Evolutionary conservation across 2,888 invertebrate species (phyloP), one percentile per base, ranked within the genome.

Genomic region (Cryptocephalus moraei): DNA sequence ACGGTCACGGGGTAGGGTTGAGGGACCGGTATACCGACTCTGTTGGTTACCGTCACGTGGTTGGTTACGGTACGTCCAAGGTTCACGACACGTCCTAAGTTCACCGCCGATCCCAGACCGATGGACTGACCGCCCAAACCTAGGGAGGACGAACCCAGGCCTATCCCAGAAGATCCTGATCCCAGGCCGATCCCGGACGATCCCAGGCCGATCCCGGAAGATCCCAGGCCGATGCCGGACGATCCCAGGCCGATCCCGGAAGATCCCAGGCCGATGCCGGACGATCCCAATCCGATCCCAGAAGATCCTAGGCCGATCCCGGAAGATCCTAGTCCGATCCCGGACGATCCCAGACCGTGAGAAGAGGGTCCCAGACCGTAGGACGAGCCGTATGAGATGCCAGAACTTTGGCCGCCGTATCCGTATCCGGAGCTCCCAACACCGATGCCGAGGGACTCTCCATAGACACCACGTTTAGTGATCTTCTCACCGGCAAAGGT

Each of bases 1-100:
- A 77, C 74, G 11, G 70, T 63, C 8, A 75, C 73, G 12, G 76
- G 72, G 39, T 74, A 74, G 11, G 77, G 75, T 48, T 76, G 73
- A 1, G 75, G 72, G n/a, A 75, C 68, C 8, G 75, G 74, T 1
- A 76, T 70, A 43, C 73, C 66, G 39, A 74, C 66, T 49, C 73
- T 71, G 46, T 73, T 73, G 22, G 73, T 72, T 49, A 75, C 65
- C 41, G 73, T 68, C 22, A 73, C 60, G 33, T 70, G 66, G 10
- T 65, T 54, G 6, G 65, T 60, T 4, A 67, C 54, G 8, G 63
- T 56, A 9, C 65, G 48, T 8, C 65, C 68, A 10, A 65, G 50
- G 50, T 62, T 51, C 44, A 63, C 56, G 12, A 46, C 36, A 40
- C 45, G 45, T 32, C 51, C 49, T 1, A 49, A 12, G 10, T 46